These are phyloP conservation scores for Trachurus trachurus DNA, from an alignment of 2,797 vertebrate genomes.

Conservation along the genomic window DNA sequence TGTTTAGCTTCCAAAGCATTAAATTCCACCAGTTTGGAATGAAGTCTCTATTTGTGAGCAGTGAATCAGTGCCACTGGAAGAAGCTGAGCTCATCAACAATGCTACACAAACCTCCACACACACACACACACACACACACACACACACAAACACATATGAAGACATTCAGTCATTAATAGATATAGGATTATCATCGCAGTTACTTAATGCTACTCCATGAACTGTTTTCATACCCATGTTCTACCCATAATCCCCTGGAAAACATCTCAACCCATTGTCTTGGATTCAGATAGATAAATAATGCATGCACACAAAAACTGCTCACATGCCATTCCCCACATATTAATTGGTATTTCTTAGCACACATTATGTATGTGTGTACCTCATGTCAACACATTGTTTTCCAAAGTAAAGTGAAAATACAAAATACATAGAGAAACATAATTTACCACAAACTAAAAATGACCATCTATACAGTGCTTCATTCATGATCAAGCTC, in stretches of 20 bases:
- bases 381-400: too few species aligned
- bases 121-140: not conserved
- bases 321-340: too few species aligned
- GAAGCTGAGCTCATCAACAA: conserved; percentile 42
- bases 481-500: too few species aligned
- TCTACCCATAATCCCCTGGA: not conserved
- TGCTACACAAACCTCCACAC: not conserved
- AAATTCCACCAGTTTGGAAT: not conserved
- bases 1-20: conserved; percentile 19
- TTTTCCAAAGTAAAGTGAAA: too few species aligned
- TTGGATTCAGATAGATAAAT: too few species aligned
- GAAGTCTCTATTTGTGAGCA: conserved; percentile 28
- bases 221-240: not conserved
- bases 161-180: conserved; percentile 18
- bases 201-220: not conserved
- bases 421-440: too few species aligned
- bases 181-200: too few species aligned
- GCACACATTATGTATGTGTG: too few species aligned
- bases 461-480: too few species aligned
- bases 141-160: not conserved
- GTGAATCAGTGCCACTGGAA: conserved; percentile 29
- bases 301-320: too few species aligned
- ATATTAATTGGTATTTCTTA: too few species aligned
- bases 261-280: not conserved
- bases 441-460: too few species aligned